Conservation (phyloP, 2,113 vertebrate species). For the Passerina amoena region DNA sequence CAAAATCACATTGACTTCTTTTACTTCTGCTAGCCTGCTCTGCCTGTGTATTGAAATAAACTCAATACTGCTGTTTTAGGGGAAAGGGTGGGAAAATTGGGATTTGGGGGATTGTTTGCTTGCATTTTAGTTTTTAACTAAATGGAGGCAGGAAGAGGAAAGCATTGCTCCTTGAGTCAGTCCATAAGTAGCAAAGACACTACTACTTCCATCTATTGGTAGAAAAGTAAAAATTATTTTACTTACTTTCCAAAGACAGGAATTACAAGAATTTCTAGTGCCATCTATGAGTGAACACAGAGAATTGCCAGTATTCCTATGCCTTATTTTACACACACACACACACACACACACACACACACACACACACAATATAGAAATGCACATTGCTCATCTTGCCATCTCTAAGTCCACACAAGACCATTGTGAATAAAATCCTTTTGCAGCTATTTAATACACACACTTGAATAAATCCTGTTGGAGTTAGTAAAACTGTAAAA, state of each 20-base stretch:
- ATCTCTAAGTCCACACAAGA: background rate
- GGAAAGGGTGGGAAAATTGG: background rate
- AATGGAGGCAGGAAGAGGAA: background rate
- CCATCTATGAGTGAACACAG: constrained; percentile 52
- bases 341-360: too few relatives aligned
- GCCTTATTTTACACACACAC: background rate
- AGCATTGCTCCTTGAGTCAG: background rate
- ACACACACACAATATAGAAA: background rate
- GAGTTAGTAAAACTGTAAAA: background rate
- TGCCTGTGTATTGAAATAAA: background rate
- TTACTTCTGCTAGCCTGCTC: background rate
- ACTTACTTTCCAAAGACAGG: background rate
- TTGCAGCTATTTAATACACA: background rate
- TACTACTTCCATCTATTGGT: constrained; percentile 52
- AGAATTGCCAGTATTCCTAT: background rate
- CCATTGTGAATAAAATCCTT: background rate
- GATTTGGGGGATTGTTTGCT: background rate
- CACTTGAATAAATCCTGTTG: background rate
- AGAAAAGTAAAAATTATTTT: constrained; percentile 9
- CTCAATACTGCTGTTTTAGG: background rate
- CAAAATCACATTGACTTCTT: background rate
- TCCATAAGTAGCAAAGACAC: background rate
- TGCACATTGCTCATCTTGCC: background rate
- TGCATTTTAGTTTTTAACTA: background rate
- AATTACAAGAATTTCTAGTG: constrained; percentile 58